Percentiles rank a stretch among this genome's conserved stretches.
Conservation (phyloP, 1,140 invertebrate species). For the Monochamus saltuarius region DNA sequence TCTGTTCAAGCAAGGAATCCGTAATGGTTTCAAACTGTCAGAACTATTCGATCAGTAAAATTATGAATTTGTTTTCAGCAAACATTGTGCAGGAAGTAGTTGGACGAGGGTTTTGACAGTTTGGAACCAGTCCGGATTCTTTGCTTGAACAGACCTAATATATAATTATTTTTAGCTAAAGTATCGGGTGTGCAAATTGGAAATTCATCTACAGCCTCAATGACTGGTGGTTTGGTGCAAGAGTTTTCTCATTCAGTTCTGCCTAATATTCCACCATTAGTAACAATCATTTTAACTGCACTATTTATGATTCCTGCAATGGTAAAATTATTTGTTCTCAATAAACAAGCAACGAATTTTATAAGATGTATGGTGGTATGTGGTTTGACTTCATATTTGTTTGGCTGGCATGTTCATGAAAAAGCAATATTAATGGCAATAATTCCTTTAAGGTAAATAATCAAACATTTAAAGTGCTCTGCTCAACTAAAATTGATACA, state of each 20-base stretch:
- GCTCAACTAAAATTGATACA: no score
- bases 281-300: constrained; percentile 77
- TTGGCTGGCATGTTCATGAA: constrained; percentile 99
- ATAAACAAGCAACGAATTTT: constrained; percentile 56
- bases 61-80: no score
- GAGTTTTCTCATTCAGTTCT: constrained; percentile 81
- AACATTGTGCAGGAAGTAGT: no score
- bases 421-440: constrained; percentile 94
- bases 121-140: no score
- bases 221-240: constrained; percentile 90
- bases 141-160: no score
- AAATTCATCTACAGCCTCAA: constrained; percentile 58
- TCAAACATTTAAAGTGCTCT: no score
- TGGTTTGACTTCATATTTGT: constrained; percentile 89
- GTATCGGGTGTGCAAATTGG: constrained; percentile 13
- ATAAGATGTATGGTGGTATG: constrained; percentile 74
- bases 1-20: no score
- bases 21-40: no score
- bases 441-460: constrained; percentile 78
- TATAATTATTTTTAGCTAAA: constrained; percentile 45
- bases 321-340: constrained; percentile 65
- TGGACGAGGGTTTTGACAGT: no score
- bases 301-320: constrained; percentile 76
- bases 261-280: constrained; percentile 75
- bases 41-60: no score